Conservation (phyloP, 2,888 invertebrate species). For the Agelastica alni region DNA sequence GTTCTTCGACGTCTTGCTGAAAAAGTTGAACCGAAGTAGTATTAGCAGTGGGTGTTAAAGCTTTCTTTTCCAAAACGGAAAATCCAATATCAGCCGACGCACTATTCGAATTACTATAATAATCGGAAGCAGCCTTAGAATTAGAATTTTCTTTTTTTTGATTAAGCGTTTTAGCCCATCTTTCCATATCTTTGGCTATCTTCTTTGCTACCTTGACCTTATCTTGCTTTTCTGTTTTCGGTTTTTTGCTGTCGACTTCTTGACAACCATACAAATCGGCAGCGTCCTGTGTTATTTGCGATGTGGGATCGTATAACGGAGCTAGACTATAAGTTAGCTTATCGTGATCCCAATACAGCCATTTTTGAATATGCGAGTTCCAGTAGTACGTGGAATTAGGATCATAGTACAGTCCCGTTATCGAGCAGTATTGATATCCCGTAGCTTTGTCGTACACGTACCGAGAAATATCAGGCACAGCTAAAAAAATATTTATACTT, state of each 20-base stretch:
- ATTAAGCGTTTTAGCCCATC: constrained; percentile 96
- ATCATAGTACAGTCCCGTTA: constrained; percentile 95
- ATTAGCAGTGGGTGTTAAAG: constrained; percentile 20
- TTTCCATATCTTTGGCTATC: constrained; percentile 93
- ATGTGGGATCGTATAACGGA: constrained; percentile 48
- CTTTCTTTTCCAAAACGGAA: constrained; percentile 83
- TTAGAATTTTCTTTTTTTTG: constrained; percentile 83
- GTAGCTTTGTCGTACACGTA: constrained; percentile 94
- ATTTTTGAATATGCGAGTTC: constrained; percentile 87
- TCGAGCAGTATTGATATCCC: constrained; percentile 94
- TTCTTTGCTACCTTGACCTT: constrained; percentile 97
- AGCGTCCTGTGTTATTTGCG: constrained; percentile 3
- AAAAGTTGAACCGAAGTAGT: constrained; percentile 29
- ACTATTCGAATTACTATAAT: constrained; percentile 50
- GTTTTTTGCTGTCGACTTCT: constrained; percentile 66
- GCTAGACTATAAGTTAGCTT: constrained; percentile 67
- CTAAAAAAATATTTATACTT: no score
- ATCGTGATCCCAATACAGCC: constrained; percentile 92
- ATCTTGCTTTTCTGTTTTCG: constrained; percentile 78
- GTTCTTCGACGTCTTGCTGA: constrained; percentile 36
- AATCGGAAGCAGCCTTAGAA: constrained; percentile 39
- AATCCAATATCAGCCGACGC: constrained; percentile 93
- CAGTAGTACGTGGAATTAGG: constrained; percentile 95
- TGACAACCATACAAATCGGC: no score
- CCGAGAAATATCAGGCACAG: constrained; percentile 84